Evolutionary conservation across 2,888 invertebrate species (phyloP).

Genomic region (Amphipyra berbera): DNA sequence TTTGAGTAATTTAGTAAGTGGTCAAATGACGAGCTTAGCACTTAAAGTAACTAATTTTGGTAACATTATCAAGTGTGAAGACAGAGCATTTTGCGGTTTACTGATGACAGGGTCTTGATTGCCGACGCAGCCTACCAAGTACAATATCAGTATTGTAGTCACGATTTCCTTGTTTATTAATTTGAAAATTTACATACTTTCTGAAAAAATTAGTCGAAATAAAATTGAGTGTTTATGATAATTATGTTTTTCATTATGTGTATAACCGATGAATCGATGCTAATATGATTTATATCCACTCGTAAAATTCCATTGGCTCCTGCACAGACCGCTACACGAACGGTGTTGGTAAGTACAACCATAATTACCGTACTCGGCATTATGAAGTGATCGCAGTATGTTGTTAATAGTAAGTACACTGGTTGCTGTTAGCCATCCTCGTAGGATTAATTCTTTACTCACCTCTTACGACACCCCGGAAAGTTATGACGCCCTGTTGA

Average conservation of each 20-base stretch:
- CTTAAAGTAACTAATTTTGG: constrained; percentile 77
- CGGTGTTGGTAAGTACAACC: constrained; percentile 21
- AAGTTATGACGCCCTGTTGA: constrained; percentile 35
- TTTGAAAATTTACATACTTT: constrained; percentile 12
- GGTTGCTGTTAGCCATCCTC: constrained; percentile 28
- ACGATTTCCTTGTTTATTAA: constrained; percentile 43
- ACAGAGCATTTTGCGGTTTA: constrained; percentile 76
- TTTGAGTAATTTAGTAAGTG: constrained; percentile 82
- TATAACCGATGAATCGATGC: not conserved
- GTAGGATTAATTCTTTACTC: constrained; percentile 36
- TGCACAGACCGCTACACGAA: constrained; percentile 37
- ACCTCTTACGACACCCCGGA: constrained; percentile 9
- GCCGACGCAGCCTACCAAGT: constrained; percentile 33
- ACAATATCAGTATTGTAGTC: constrained; percentile 21
- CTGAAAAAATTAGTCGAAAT: not conserved
- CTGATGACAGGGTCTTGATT: constrained; percentile 70
- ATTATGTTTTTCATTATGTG: not conserved
- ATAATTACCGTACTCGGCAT: constrained; percentile 39
- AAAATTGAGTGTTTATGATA: not conserved
- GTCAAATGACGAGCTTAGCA: constrained; percentile 76
- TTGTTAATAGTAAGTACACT: constrained; percentile 37
- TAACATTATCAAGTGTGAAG: constrained; percentile 74
- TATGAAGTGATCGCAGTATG: constrained; percentile 35
- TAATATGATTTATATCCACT: constrained; percentile 15
- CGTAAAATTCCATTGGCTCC: constrained; percentile 22